Base-by-base conservation (phyloP, 2,797 vertebrate species). In the Pampus argenteus region DNA sequence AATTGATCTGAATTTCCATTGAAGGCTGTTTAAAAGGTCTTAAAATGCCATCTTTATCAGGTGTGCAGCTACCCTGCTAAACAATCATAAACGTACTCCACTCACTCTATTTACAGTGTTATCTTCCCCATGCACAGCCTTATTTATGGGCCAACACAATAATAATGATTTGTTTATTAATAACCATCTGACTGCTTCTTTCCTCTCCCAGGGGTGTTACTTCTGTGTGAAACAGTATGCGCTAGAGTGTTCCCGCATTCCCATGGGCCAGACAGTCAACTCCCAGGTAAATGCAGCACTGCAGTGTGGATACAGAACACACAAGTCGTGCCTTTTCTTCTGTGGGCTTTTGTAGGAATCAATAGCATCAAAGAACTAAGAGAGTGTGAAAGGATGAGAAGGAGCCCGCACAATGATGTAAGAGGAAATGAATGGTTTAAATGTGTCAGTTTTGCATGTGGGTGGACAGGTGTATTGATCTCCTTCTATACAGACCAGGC, bases 191-290 rank as follows among this genome's bases (percentile, higher is more conserved):
- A 31, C 38, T 58, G 23, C 25, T 3, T 9, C 60, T 29, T 66
- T 13, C 10, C 11, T 54, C 48, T 70, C 15, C 68, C 78, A 99
- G 98, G 98, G 98, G 42, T 98, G 95, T 89, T 99, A 99, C 90
- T 99, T 99, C 92, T 99, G 97, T 77, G 98, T 99, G 89, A 99
- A 98, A 93, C 97, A 99, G 88, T 99, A 98, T 0, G 98, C 98
- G 0, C 90, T 99, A 83, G 98, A 99, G 88, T 99, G 98, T 91
- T 98, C 98, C 0, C 95, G 97, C 61, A 98, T 99, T 78, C 98
- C 98, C 74, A 98, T 99, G 97, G 98, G 98, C 59, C 98, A 99
- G 90, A 95, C 96, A 0, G 97, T 99, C 86, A 99, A 99, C 90
- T 99, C 98, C 18, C 98, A 99, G 98, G 98, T 99, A 97, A 92